Evolutionary conservation across 2,888 invertebrate genomes (phyloP).

Genomic region (Drosophila demipolita): DNA sequence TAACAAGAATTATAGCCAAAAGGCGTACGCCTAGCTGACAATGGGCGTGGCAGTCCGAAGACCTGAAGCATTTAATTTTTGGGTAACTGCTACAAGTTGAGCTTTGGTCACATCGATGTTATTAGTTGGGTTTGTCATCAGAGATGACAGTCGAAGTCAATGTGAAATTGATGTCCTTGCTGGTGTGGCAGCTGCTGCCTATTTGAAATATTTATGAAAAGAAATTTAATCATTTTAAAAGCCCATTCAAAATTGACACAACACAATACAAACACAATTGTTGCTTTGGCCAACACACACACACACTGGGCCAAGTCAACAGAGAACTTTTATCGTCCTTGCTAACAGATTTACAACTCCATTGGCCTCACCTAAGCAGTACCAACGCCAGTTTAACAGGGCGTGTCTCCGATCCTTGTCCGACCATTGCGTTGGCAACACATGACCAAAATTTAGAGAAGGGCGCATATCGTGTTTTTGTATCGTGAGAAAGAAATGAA

Average conservation of each 20-base stretch:
- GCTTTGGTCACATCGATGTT: constrained; percentile 14
- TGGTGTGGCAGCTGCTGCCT: constrained; percentile 12
- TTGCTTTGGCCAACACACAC: constrained; percentile 27
- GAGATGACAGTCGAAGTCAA: constrained; percentile 29
- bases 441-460: constrained; percentile 1
- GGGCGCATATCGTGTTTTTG: neutral
- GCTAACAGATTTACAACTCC: constrained; percentile 10
- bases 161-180: constrained; percentile 54
- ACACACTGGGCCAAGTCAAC: constrained; percentile 8
- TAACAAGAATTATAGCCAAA: constrained; percentile 64
- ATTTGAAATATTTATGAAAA: constrained; percentile 57
- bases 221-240: constrained; percentile 78
- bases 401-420: neutral
- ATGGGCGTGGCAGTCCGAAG: constrained; percentile 19
- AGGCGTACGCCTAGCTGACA: constrained; percentile 32
- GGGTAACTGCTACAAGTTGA: constrained; percentile 31
- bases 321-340: constrained; percentile 1
- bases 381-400: neutral
- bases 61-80: constrained; percentile 28
- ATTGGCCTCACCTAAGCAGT: neutral
- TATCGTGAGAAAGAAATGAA: neutral
- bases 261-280: constrained; percentile 58
- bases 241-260: constrained; percentile 67
- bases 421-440: constrained; percentile 1
- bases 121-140: constrained; percentile 46